Conservation (phyloP, 2,888 invertebrate genomes). For the Melieria crassipennis region DNA sequence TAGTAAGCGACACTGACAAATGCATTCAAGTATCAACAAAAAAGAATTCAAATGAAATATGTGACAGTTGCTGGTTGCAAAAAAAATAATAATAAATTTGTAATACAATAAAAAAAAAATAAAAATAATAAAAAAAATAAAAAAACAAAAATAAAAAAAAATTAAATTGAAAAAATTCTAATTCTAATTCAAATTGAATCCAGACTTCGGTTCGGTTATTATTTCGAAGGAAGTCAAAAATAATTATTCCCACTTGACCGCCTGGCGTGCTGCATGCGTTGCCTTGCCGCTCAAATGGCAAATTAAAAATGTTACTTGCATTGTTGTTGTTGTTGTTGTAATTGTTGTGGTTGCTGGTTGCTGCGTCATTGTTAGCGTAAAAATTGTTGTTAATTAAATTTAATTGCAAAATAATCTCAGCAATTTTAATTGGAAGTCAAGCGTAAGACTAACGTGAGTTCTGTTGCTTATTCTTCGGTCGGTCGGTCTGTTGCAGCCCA, state of each 20-base stretch:
- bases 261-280: neutral
- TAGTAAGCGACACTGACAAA: no score
- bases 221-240: neutral
- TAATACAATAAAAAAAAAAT: no score
- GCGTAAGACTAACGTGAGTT: no score
- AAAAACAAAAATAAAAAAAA: no score
- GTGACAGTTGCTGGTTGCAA: conserved; percentile 1
- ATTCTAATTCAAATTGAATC: no score
- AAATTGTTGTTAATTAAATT: conserved; percentile 37
- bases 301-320: no score
- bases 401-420: conserved; percentile 38
- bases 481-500: neutral
- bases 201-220: conserved; percentile 3
- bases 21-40: conserved; percentile 32
- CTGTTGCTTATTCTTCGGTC: no score
- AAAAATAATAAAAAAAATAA: no score
- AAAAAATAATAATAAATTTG: neutral
- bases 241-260: neutral
- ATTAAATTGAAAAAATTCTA: no score
- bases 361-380: conserved; percentile 34
- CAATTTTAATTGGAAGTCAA: conserved; percentile 35
- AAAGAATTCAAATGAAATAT: conserved; percentile 18
- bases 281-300: no score
- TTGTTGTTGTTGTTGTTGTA: conserved; percentile 33
- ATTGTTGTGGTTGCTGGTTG: conserved; percentile 7